phyloP scores from a whole-genome alignment of 2,888 invertebrate genomes.

The Ecdyonurus torrentis region DNA sequence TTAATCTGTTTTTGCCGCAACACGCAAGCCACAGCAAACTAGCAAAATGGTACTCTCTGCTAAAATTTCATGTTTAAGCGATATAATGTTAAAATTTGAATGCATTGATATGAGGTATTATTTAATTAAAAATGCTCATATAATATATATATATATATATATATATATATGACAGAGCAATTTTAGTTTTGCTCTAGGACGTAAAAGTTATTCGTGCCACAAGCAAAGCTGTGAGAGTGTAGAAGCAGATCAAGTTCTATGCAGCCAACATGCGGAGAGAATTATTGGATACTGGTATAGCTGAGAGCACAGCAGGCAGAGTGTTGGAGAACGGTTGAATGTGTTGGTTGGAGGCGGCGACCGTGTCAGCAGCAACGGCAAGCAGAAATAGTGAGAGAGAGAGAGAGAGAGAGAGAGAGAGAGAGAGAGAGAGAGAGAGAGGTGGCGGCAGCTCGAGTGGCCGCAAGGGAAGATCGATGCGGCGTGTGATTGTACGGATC shows the following conservation, averaged over 20 bases:
- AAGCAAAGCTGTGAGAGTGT: too few relatives aligned
- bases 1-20: neutral
- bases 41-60: neutral
- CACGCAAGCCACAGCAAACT: neutral
- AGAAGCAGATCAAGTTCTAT: neutral
- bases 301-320: neutral
- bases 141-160: neutral
- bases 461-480: neutral
- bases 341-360: neutral
- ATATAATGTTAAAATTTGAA: neutral
- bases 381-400: too few relatives aligned
- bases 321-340: neutral
- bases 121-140: neutral
- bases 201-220: too few relatives aligned
- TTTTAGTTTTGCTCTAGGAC: too few relatives aligned
- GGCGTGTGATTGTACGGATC: neutral
- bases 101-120: neutral
- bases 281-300: neutral
- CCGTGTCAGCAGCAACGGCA: neutral
- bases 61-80: neutral
- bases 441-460: neutral
- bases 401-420: neutral
- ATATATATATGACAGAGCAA: too few relatives aligned
- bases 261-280: neutral
- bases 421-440: neutral